phyloP scores from a whole-genome alignment of 2,797 vertebrate genomes.

The Serranus cabrilla region DNA sequence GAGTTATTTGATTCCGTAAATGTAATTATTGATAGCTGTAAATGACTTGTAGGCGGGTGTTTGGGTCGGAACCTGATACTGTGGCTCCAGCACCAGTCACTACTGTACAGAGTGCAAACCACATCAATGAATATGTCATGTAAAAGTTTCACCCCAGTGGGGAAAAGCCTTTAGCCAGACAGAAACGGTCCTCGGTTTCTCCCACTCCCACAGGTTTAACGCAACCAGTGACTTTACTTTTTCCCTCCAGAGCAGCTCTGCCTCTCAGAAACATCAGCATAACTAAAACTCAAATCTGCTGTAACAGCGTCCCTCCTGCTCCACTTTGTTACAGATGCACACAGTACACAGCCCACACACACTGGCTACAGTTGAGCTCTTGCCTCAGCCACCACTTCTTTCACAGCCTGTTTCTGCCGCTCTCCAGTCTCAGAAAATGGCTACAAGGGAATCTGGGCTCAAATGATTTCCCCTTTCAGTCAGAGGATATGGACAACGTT shows the following conservation, averaged over 20 bases:
- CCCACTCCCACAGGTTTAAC: conserved; percentile 2
- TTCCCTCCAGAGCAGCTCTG: conserved; percentile 65
- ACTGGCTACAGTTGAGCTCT: conserved; percentile 65
- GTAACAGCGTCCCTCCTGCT: conserved; percentile 57
- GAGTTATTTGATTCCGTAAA: too few relatives aligned
- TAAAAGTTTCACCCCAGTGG: too few relatives aligned
- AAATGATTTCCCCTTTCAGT: conserved; percentile 30
- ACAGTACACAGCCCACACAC: conserved; percentile 65
- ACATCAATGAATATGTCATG: too few relatives aligned
- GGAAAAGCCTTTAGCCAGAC: background rate
- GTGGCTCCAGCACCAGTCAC: too few relatives aligned
- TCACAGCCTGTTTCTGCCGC: conserved; percentile 11
- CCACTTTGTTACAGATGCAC: conserved; percentile 47
- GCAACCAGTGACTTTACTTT: conserved; percentile 7
- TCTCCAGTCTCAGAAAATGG: conserved; percentile 55
- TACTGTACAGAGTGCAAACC: too few relatives aligned
- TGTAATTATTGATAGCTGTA: too few relatives aligned
- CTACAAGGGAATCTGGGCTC: conserved; percentile 64
- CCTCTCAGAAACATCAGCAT: conserved; percentile 47
- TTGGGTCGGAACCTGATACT: too few relatives aligned
- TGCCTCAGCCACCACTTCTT: conserved; percentile 23
- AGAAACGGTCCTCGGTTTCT: conserved; percentile 4
- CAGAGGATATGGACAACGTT: conserved; percentile 49
- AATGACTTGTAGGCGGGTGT: too few relatives aligned
- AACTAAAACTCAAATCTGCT: conserved; percentile 79